Evolutionary conservation across 1,140 invertebrate species (phyloP).

Genomic region (Lanistes nyassanus): DNA sequence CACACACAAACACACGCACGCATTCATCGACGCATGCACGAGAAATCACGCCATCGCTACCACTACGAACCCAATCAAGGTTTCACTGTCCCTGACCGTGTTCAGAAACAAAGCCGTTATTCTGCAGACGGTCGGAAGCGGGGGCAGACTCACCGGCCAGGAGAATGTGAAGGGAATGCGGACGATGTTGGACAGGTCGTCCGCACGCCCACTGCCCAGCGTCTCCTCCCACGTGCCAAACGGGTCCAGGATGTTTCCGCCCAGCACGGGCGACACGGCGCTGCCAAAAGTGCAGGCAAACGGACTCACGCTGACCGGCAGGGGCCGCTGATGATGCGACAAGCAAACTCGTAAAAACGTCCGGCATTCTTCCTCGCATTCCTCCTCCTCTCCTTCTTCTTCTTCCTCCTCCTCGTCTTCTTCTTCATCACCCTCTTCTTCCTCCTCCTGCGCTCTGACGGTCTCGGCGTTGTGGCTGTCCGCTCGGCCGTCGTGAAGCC

Average conservation of each 20-base stretch:
- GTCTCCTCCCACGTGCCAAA: slow-evolving; percentile 24
- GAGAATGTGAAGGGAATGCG: slow-evolving; percentile 36
- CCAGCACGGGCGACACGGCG: slow-evolving; percentile 35
- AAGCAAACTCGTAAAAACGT: slow-evolving; percentile 43
- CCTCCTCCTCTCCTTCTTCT: slow-evolving; percentile 7
- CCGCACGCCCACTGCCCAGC: background rate
- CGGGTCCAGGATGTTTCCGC: slow-evolving; percentile 29
- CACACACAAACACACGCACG: slow-evolving; percentile 1
- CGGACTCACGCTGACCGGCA: slow-evolving; percentile 14
- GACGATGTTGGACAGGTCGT: slow-evolving; percentile 22
- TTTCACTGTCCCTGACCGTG: too few relatives aligned
- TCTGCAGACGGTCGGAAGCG: too few relatives aligned
- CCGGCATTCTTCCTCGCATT: slow-evolving; percentile 34
- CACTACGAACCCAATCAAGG: too few relatives aligned
- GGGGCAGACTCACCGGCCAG: slow-evolving; percentile 42
- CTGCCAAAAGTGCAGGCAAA: slow-evolving; percentile 38
- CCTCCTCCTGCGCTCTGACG: background rate
- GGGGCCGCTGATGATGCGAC: slow-evolving; percentile 35
- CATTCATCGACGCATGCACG: background rate
- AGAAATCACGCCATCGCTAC: too few relatives aligned
- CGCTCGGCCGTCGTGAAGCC: background rate
- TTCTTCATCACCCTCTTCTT: background rate
- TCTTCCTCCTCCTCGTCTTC: slow-evolving; percentile 10
- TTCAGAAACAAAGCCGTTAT: too few relatives aligned
- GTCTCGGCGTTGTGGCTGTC: background rate